Evolutionary conservation across 1,140 invertebrate species (phyloP).

Genomic region (Dryas iulia): DNA sequence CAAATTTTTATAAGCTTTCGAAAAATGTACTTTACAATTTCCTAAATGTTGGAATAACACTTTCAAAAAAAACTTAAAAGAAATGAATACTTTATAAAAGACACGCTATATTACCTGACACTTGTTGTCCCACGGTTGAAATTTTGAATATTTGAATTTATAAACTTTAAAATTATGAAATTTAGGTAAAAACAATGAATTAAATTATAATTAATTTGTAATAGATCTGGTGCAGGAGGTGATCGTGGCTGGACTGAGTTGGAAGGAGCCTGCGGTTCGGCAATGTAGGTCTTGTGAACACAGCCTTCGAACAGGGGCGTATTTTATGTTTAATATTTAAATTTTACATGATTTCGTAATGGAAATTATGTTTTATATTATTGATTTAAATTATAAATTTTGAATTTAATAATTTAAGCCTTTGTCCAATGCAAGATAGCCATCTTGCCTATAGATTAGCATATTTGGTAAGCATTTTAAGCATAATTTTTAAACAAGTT

Average conservation of each 20-base stretch:
- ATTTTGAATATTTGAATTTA: not conserved
- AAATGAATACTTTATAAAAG: too few relatives aligned
- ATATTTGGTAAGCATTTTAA: too few relatives aligned
- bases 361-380: not conserved
- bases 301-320: slow-evolving; percentile 64
- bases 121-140: not conserved
- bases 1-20: too few relatives aligned
- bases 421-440: too few relatives aligned
- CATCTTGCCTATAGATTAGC: too few relatives aligned
- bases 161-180: not conserved
- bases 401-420: too few relatives aligned
- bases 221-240: slow-evolving; percentile 51
- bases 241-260: slow-evolving; percentile 55
- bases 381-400: too few relatives aligned
- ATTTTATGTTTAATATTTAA: slow-evolving; percentile 12
- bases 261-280: slow-evolving; percentile 51
- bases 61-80: not conserved
- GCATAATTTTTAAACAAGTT: too few relatives aligned
- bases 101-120: not conserved
- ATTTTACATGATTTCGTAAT: not conserved
- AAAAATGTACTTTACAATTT: too few relatives aligned
- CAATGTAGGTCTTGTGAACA: slow-evolving; percentile 67
- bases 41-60: too few relatives aligned
- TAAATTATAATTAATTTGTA: slow-evolving; percentile 9
- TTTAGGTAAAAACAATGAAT: not conserved